These are phyloP conservation scores for Trichacis sp. DNA, from an alignment of 2,888 invertebrate genomes.

Conservation along the genomic window DNA sequence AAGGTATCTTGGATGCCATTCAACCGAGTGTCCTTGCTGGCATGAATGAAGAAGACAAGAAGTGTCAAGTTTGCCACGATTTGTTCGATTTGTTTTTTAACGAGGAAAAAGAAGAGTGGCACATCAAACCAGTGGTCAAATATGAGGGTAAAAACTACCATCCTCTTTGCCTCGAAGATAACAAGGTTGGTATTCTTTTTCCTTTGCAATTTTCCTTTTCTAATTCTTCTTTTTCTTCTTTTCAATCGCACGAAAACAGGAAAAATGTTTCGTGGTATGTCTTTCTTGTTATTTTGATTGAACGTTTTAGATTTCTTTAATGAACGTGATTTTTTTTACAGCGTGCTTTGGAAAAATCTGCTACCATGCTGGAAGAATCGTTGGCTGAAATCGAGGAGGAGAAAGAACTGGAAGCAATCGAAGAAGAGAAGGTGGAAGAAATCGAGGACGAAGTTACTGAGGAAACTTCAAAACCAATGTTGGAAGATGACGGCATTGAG, in stretches of 20 bases:
- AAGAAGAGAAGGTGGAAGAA: no score
- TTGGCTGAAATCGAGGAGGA: no score
- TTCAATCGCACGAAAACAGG: slow-evolving; percentile 31
- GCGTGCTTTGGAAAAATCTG: no score
- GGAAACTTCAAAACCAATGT: no score
- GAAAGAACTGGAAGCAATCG: no score
- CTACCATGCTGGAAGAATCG: no score
- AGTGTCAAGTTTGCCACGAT: slow-evolving; percentile 93
- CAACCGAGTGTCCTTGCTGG: slow-evolving; percentile 81
- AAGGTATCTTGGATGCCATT: slow-evolving; percentile 74
- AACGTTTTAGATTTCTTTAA: no score
- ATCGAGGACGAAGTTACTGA: no score
- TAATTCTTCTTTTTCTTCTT: slow-evolving; percentile 13
- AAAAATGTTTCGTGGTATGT: slow-evolving; percentile 39
- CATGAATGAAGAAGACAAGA: slow-evolving; percentile 74
- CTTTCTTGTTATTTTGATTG: no score
- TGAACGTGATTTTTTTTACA: no score
- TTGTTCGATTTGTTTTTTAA: slow-evolving; percentile 95
- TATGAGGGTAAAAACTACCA: slow-evolving; percentile 86
- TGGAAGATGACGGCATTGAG: no score
- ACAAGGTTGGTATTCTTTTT: slow-evolving; percentile 73
- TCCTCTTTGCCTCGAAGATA: slow-evolving; percentile 90
- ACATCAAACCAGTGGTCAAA: slow-evolving; percentile 84
- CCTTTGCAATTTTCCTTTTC: not conserved
- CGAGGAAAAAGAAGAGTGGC: slow-evolving; percentile 98